Conservation (phyloP, 1,140 invertebrate genomes). For the Drosophila pandora region DNA sequence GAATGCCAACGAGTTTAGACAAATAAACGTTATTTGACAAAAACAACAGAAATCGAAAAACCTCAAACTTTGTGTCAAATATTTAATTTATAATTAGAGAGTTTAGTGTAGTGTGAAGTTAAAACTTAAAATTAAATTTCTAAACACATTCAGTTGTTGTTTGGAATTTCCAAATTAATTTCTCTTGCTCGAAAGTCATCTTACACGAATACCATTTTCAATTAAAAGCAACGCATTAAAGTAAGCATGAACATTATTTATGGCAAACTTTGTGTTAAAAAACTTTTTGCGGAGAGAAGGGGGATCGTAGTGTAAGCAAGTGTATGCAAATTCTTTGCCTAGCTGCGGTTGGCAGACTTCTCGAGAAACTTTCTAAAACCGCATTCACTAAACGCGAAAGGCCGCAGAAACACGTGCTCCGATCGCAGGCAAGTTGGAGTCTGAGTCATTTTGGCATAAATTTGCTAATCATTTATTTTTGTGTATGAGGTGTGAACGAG, state of each 20-base stretch:
- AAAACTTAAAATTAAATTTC: not conserved
- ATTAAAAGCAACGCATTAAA: slow-evolving; percentile 41
- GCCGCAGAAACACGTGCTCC: slow-evolving; percentile 70
- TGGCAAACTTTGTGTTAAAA: slow-evolving; percentile 11
- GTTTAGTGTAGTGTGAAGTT: not conserved
- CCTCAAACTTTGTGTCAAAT: slow-evolving; percentile 72
- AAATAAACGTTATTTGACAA: slow-evolving; percentile 60
- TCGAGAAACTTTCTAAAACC: slow-evolving; percentile 72
- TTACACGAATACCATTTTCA: slow-evolving; percentile 23
- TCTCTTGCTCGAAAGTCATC: slow-evolving; percentile 16
- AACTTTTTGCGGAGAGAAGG: slow-evolving; percentile 12
- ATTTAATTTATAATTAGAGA: slow-evolving; percentile 35
- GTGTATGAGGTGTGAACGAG: slow-evolving; percentile 59
- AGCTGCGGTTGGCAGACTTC: slow-evolving; percentile 38
- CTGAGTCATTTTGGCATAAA: slow-evolving; percentile 56
- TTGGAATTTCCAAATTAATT: slow-evolving; percentile 9
- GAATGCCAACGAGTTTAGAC: slow-evolving; percentile 38
- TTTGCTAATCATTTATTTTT: slow-evolving; percentile 54
- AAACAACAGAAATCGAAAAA: slow-evolving; percentile 41
- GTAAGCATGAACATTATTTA: slow-evolving; percentile 45
- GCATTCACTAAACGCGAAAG: slow-evolving; percentile 49
- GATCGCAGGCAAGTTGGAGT: slow-evolving; percentile 15
- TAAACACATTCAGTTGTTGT: not conserved
- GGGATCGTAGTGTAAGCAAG: not conserved
- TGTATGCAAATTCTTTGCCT: slow-evolving; percentile 54